A percentile compares a stretch with the other conserved stretches of the same genome.
These are phyloP conservation scores for Gavia stellata DNA, from an alignment of 2,113 vertebrate genomes.

Conservation along the genomic window DNA sequence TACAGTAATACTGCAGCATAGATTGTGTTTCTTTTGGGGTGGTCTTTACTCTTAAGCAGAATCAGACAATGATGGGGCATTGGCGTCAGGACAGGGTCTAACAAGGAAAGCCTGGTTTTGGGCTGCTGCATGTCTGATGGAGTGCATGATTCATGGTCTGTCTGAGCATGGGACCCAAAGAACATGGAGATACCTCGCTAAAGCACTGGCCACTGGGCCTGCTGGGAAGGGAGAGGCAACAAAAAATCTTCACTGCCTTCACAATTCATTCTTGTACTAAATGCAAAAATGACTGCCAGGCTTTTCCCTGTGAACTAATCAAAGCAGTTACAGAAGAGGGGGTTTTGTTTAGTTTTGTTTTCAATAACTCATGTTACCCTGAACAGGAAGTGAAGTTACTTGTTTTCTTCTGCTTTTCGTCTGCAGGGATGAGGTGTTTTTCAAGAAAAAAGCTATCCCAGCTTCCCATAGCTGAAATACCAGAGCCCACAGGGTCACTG, in stretches of 20 bases:
- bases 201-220: not conserved
- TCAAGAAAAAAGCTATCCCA: not conserved
- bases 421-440: not conserved
- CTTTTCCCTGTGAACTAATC: not conserved
- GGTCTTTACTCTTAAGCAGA: not conserved
- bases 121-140: not conserved
- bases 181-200: not conserved
- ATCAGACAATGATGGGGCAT: too few species aligned
- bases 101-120: not conserved
- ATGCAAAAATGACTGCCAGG: not conserved
- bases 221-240: not conserved
- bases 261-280: not conserved
- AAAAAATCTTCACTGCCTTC: not conserved
- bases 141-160: not conserved
- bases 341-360: not conserved
- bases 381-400: not conserved
- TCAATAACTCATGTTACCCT: not conserved
- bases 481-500: not conserved
- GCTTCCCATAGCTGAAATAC: not conserved
- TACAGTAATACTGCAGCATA: not conserved
- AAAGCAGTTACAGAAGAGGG: not conserved
- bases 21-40: not conserved
- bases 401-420: not conserved
- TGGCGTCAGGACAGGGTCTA: not conserved
- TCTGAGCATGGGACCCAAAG: not conserved